Conservation (phyloP, 2,888 invertebrate genomes). For the Seira sanloemensis region DNA sequence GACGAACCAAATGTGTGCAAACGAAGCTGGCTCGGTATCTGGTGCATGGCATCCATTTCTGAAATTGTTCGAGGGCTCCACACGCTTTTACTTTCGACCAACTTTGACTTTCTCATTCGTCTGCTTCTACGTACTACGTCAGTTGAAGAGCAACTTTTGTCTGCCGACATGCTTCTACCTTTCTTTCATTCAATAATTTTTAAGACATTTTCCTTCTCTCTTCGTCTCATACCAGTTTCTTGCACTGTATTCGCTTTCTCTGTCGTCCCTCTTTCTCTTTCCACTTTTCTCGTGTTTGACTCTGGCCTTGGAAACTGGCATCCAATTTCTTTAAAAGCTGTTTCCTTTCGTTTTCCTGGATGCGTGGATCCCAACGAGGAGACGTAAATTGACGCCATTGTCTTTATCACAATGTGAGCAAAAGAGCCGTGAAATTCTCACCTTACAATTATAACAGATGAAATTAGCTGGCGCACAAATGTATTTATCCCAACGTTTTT, state of each 20-base stretch:
- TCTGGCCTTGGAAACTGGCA: neutral
- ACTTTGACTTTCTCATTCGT: neutral
- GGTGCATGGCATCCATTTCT: neutral
- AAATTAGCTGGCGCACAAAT: too few species aligned
- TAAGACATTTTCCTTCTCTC: neutral
- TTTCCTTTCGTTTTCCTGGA: too few species aligned
- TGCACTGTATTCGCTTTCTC: neutral
- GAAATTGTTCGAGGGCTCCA: neutral
- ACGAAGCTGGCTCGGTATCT: neutral
- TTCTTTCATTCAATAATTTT: neutral
- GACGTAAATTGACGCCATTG: too few species aligned
- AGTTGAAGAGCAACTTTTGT: neutral
- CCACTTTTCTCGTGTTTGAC: neutral
- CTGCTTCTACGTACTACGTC: neutral
- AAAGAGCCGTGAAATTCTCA: too few species aligned
- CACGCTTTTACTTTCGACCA: neutral
- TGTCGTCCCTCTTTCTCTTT: neutral
- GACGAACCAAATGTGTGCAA: neutral
- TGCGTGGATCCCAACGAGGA: too few species aligned
- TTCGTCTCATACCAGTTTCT: neutral
- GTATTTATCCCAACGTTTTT: too few species aligned
- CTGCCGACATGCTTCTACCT: neutral
- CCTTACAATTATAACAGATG: too few species aligned
- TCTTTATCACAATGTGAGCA: too few species aligned
- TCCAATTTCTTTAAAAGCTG: neutral